Conservation (phyloP, 2,797 vertebrate species). For the Channallabes apus region DNA sequence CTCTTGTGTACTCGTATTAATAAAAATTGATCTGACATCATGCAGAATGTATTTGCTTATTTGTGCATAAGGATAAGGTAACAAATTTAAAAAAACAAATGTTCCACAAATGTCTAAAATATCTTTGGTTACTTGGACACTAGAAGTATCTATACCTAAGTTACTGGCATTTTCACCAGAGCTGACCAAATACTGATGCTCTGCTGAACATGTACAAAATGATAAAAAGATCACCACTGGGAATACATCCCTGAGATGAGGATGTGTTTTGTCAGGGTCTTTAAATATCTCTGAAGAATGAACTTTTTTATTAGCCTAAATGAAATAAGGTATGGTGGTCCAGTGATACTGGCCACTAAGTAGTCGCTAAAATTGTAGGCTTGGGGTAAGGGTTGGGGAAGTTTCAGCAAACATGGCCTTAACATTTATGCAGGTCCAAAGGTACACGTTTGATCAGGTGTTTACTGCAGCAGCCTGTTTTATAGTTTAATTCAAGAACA, state of each 20-base stretch:
- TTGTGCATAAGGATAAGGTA: neutral
- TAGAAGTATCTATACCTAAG: neutral
- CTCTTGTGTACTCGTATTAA: conserved; percentile 14
- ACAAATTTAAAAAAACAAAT: neutral
- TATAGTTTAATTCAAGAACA: neutral
- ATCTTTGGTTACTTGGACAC: neutral
- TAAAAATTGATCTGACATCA: conserved; percentile 11
- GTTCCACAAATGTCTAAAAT: neutral
- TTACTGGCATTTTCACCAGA: neutral
- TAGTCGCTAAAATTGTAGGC: neutral
- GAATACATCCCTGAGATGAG: neutral
- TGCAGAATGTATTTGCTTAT: conserved; percentile 3
- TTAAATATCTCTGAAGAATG: neutral
- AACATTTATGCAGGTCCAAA: neutral
- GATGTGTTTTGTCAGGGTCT: neutral
- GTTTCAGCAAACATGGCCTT: neutral
- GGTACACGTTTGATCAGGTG: neutral
- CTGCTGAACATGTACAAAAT: neutral
- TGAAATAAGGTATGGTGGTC: neutral
- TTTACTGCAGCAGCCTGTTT: neutral
- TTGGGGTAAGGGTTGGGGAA: neutral
- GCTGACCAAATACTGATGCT: neutral
- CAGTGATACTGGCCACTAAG: neutral
- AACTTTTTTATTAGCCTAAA: neutral
- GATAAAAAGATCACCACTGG: too few species aligned